phyloP scores from a whole-genome alignment of 1,140 invertebrate species.

The Kradibia gibbosae region DNA sequence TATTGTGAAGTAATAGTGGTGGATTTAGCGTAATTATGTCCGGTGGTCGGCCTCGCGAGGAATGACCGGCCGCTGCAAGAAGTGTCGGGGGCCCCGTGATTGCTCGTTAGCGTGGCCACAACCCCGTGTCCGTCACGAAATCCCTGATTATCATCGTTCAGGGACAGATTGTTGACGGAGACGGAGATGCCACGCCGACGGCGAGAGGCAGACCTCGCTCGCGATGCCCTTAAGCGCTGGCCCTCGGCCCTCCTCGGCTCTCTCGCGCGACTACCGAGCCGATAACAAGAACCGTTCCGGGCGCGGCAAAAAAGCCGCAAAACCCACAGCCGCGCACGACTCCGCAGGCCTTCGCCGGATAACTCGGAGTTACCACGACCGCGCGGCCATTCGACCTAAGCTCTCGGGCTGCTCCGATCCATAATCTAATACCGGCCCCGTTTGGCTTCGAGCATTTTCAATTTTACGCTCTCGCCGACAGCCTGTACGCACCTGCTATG shows the following conservation, averaged over 20 bases:
- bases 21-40: constrained; percentile 59
- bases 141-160: constrained; percentile 74
- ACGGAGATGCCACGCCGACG: not conserved
- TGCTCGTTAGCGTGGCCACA: constrained; percentile 73
- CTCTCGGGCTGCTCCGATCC: no score
- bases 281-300: no score
- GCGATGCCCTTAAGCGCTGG: not conserved
- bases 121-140: constrained; percentile 74
- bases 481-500: no score
- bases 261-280: not conserved
- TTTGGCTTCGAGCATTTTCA: no score
- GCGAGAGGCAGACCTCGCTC: not conserved
- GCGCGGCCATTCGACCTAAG: no score
- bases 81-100: constrained; percentile 67
- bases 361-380: no score
- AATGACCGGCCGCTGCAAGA: constrained; percentile 49
- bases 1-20: constrained; percentile 59
- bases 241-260: not conserved
- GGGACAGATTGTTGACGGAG: constrained; percentile 60
- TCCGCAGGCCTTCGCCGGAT: no score
- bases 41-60: constrained; percentile 34
- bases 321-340: not conserved
- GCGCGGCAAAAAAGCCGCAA: not conserved
- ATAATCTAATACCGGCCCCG: no score
- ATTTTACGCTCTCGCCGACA: no score